Evolutionary conservation across 2,797 vertebrate genomes (phyloP), one percentile per base, ranked within the genome.

Genomic region (Pseudopleuronectes americanus): DNA sequence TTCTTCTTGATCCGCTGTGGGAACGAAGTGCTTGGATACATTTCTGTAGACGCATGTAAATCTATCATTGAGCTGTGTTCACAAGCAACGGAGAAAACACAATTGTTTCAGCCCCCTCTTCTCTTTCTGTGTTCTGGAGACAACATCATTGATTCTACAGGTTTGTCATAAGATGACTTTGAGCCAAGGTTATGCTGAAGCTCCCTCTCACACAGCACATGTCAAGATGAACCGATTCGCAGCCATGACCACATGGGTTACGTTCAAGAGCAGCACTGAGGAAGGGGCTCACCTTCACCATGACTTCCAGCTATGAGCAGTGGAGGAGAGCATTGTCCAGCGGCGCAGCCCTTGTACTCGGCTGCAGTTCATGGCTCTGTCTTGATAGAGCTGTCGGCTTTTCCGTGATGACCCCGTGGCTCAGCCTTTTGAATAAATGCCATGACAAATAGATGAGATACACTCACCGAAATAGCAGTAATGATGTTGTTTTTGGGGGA

Each of bases 401-500:
- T 87, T 87, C 65, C 65, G 61, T 92, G 88, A 89, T 85, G 85
- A 90, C 84, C 84, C 78, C 62, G 64, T 76, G 69, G 85, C 76
- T 77, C 67, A 83, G 72, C 74, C 64, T 81, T 79, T 85, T 86
- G 76, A 90, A 87, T 79, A 79, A 82, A 83, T 79, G 77, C 89
- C 88, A 89, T 74, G 74, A 77, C 77, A 90, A 87, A 89, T 86
- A 89, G 68, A 91, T 84, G 84, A 75, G 84, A 89, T 89, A 76
- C 79, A 80, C 74, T 74, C 74, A 68, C 79, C 78, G 76, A 90
- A 92, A 91, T 83, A 77, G 77, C 84, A 80, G 84, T 90, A 90
- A 92, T 90, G 88, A 91, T 92, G 75, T 89, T 92, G 87, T 92
- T 93, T 92, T 92, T 84, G 60, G 26, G 82, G 73, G 89, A 89